Conservation (phyloP, 2,888 invertebrate species). For the Chrysodeixis includens region DNA sequence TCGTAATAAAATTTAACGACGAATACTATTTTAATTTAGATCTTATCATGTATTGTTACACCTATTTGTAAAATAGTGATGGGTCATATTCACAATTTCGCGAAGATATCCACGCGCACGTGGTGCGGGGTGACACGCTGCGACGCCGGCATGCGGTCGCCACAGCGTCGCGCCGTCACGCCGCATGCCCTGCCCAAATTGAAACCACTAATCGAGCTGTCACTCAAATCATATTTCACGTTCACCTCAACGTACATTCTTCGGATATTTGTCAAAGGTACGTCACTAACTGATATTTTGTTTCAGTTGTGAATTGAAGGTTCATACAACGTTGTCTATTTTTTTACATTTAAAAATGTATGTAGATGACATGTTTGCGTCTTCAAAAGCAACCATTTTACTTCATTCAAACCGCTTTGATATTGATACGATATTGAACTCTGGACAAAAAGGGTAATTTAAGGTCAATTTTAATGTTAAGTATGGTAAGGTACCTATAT, state of each 20-base stretch:
- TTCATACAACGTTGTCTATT: background rate
- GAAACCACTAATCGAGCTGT: conserved; percentile 62
- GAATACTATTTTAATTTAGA: no score
- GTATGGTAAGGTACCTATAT: no score
- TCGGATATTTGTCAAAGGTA: conserved; percentile 52
- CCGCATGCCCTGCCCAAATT: conserved; percentile 53
- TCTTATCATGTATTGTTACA: no score
- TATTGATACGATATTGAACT: background rate
- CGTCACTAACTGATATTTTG: conserved; percentile 24
- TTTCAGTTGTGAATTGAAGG: conserved; percentile 6
- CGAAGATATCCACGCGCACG: conserved; percentile 19
- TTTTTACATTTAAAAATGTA: background rate
- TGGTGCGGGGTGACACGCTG: conserved; percentile 39
- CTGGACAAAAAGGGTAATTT: background rate
- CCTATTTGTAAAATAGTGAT: no score
- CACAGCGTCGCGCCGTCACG: conserved; percentile 27
- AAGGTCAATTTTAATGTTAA: no score
- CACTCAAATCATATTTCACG: conserved; percentile 52
- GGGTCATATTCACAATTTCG: conserved; percentile 31
- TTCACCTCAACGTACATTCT: conserved; percentile 45
- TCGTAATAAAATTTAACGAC: no score
- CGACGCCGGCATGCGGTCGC: conserved; percentile 29
- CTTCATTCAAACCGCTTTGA: background rate
- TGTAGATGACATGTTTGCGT: background rate
- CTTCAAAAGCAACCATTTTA: background rate